A percentile compares a stretch with the other conserved stretches of the same genome.
phyloP scores from a whole-genome alignment of 2,113 vertebrate species.

The Hepsetus odoe region DNA sequence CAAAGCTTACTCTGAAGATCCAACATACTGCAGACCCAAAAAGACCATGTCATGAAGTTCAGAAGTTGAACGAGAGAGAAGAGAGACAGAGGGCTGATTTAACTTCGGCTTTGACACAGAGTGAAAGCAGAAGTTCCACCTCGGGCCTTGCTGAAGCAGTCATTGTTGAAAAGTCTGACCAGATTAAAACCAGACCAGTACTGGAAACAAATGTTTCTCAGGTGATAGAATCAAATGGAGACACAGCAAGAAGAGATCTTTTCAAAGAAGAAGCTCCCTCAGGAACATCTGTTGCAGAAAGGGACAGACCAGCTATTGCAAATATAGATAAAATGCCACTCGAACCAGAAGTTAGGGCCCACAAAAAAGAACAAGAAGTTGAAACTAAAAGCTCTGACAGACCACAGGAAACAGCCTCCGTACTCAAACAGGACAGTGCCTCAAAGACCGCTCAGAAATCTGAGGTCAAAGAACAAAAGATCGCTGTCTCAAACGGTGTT shows the following conservation, averaged over 20 bases:
- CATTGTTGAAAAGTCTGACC: conserved; percentile 6
- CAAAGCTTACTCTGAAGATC: too few relatives aligned
- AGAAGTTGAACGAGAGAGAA: neutral
- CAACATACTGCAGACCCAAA: neutral
- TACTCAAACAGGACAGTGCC: neutral
- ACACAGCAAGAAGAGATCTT: neutral
- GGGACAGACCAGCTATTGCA: neutral
- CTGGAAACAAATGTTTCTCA: conserved; percentile 43
- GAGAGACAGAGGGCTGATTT: neutral
- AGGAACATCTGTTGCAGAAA: neutral
- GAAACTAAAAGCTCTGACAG: neutral
- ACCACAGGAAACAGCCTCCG: neutral
- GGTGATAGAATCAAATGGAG: conserved; percentile 32
- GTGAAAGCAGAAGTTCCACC: neutral
- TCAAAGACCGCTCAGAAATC: conserved; percentile 8
- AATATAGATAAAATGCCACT: neutral
- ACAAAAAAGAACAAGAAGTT: conserved; percentile 12
- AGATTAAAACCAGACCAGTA: conserved; percentile 34
- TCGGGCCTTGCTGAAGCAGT: conserved; percentile 3
- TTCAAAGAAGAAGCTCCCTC: neutral
- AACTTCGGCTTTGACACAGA: neutral
- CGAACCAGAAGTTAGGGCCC: neutral
- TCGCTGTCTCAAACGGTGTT: conserved; percentile 12
- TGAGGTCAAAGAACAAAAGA: conserved; percentile 12
- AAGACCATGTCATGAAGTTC: neutral